Percentiles rank a stretch among this genome's conserved stretches.
phyloP scores from a whole-genome alignment of 2,888 invertebrate species.

The Cyclophora albipunctata region DNA sequence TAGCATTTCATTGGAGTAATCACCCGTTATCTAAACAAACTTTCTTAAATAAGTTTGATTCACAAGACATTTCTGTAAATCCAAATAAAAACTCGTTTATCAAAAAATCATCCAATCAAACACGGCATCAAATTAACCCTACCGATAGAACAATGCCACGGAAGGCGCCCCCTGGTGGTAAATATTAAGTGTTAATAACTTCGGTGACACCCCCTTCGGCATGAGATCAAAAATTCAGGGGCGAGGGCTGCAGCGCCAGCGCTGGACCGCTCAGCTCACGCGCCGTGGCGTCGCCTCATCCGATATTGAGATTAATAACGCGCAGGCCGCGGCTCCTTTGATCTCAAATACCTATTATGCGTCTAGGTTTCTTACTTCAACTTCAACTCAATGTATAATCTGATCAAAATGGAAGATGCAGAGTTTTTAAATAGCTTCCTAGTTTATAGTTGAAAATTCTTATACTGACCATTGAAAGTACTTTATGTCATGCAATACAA shows the following conservation, averaged over 20 bases:
- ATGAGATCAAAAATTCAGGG: constrained; percentile 60
- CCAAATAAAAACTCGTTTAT: no score
- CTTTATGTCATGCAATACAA: no score
- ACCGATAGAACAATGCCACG: neutral
- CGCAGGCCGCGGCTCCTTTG: constrained; percentile 12
- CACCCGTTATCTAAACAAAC: no score
- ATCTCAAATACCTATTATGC: constrained; percentile 20
- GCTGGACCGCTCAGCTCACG: constrained; percentile 4
- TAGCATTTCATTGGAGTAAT: no score
- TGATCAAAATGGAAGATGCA: neutral
- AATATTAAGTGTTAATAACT: constrained; percentile 68
- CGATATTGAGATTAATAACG: constrained; percentile 21
- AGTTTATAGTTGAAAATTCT: no score
- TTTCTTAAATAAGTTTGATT: no score
- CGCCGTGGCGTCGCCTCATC: constrained; percentile 8
- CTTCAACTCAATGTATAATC: neutral
- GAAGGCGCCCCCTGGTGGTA: constrained; percentile 38
- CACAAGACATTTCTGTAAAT: no score
- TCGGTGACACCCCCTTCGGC: constrained; percentile 39
- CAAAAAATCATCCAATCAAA: no score
- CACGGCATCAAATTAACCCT: neutral
- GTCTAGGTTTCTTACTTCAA: constrained; percentile 11
- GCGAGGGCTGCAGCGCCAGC: constrained; percentile 20
- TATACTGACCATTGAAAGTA: no score
- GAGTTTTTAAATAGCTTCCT: neutral